A percentile compares a stretch with the other conserved stretches of the same genome.
These are phyloP conservation scores for Brachionus manjavacas DNA, from an alignment of 1,140 invertebrate species.

Conservation along the genomic window DNA sequence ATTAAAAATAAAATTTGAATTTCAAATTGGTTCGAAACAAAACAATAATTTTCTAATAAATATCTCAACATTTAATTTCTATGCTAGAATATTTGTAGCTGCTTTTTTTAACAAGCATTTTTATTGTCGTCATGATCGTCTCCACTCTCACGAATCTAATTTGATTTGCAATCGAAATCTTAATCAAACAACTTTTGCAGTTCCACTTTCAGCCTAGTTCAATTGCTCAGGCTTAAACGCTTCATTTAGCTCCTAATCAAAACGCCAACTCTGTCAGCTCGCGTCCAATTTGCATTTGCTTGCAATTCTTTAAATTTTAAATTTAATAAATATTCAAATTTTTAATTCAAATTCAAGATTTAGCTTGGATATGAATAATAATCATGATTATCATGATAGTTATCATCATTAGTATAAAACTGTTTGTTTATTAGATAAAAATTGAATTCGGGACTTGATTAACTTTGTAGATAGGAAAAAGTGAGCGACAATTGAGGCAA, in stretches of 20 bases:
- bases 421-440: conserved; percentile 36
- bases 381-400: not conserved
- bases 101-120: not conserved
- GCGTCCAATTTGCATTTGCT: conserved; percentile 13
- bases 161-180: not conserved
- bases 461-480: not conserved
- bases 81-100: not conserved
- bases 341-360: conserved; percentile 25
- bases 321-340: conserved; percentile 41
- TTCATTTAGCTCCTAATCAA: conserved; percentile 4
- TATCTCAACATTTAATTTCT: conserved; percentile 10
- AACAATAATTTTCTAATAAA: not conserved
- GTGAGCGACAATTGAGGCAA: not conserved
- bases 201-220: not conserved
- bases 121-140: not conserved
- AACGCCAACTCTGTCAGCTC: not conserved
- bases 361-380: conserved; percentile 16
- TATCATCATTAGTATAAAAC: not conserved
- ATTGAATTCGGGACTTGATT: not conserved
- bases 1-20: conserved; percentile 25
- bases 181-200: not conserved
- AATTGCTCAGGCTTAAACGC: not conserved
- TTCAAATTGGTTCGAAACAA: conserved; percentile 17
- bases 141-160: not conserved
- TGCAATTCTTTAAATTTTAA: not conserved